Conservation (phyloP, 2,113 vertebrate genomes). For the Riparia riparia region DNA sequence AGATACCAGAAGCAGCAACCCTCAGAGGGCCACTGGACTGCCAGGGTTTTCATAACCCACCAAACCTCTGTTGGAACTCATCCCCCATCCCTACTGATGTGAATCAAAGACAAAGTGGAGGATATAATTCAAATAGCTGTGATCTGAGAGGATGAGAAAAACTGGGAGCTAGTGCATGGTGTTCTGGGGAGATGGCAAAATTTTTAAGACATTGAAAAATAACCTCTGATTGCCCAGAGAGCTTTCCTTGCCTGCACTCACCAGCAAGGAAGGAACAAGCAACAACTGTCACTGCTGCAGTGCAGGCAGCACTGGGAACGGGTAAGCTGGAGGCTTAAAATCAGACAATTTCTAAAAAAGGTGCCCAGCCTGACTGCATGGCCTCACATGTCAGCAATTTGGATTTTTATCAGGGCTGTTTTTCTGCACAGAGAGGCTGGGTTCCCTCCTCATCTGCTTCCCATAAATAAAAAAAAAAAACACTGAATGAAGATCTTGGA, state of each 20-base stretch:
- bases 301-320: neutral
- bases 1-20: neutral
- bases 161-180: neutral
- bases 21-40: neutral
- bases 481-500: fast-evolving
- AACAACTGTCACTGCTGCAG: fast-evolving
- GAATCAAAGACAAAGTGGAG: neutral
- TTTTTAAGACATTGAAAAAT: neutral
- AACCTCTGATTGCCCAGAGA: fast-evolving
- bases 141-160: neutral
- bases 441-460: neutral
- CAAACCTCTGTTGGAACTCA: fast-evolving
- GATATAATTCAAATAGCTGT: neutral
- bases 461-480: neutral
- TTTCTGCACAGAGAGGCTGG: neutral
- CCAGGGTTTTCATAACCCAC: neutral
- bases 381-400: neutral
- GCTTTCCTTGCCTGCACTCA: fast-evolving
- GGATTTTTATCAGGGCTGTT: neutral
- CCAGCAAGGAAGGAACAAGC: fast-evolving
- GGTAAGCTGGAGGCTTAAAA: neutral
- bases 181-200: neutral
- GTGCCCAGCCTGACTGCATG: neutral
- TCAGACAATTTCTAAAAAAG: neutral
- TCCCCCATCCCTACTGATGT: fast-evolving